Evolutionary conservation across 2,888 invertebrate genomes (phyloP).

Genomic region (Hyalella azteca): DNA sequence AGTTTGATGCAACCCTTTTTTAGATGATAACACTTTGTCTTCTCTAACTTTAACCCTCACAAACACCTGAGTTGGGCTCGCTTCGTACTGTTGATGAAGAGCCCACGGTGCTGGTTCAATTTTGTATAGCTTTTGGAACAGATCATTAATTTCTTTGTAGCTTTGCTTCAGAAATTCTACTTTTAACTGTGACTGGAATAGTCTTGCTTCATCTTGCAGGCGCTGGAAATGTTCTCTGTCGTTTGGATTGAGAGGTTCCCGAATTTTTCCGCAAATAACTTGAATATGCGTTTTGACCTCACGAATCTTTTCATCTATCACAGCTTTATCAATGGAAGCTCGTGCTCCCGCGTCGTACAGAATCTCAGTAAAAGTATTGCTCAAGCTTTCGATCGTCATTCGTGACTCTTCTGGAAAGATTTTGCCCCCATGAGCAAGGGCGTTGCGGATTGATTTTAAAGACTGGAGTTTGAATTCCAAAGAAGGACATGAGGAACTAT

Average conservation of each 20-base stretch:
- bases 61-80: background rate
- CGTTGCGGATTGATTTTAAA: slow-evolving; percentile 45
- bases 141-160: background rate
- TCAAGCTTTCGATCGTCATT: slow-evolving; percentile 27
- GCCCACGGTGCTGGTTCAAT: slow-evolving; percentile 29
- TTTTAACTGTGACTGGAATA: slow-evolving; percentile 4
- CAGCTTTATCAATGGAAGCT: background rate
- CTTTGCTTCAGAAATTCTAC: background rate
- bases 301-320: slow-evolving; percentile 13
- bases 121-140: slow-evolving; percentile 5
- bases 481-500: slow-evolving; percentile 30
- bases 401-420: slow-evolving; percentile 33
- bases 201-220: slow-evolving; percentile 17
- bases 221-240: slow-evolving; percentile 10
- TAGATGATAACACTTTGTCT: background rate
- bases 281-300: background rate
- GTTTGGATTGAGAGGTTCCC: background rate
- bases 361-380: slow-evolving; percentile 29
- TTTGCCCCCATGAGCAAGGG: slow-evolving; percentile 44
- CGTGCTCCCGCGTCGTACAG: slow-evolving; percentile 36
- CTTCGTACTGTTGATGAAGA: slow-evolving; percentile 6
- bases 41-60: background rate
- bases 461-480: slow-evolving; percentile 43
- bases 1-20: background rate
- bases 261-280: background rate